phyloP scores from a whole-genome alignment of 2,113 vertebrate genomes.

The Paratilapia polleni region DNA sequence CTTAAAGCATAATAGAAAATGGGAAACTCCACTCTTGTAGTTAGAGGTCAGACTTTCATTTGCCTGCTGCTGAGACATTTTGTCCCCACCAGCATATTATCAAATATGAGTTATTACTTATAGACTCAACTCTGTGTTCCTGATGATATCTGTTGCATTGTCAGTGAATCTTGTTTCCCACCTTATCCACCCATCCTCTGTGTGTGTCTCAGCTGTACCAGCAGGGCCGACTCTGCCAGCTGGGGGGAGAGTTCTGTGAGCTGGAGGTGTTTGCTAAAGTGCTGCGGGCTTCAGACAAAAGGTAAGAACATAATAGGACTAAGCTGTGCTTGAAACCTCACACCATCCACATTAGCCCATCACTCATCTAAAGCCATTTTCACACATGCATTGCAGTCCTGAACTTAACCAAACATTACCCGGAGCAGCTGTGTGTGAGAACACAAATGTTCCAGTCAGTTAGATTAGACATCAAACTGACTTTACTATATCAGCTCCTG shows the following conservation, averaged over 20 bases:
- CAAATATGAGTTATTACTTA: not conserved
- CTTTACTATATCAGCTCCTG: no score
- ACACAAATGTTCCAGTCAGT: no score
- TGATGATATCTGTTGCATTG: not conserved
- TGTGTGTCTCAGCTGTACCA: slow-evolving; percentile 91
- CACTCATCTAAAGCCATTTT: not conserved
- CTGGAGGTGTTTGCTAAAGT: slow-evolving; percentile 99
- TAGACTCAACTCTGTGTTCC: not conserved
- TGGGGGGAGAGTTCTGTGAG: slow-evolving; percentile 99
- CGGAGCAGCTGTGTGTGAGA: no score
- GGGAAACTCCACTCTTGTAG: not conserved
- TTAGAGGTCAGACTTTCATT: not conserved
- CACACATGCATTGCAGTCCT: not conserved
- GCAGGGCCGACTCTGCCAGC: slow-evolving; percentile 96
- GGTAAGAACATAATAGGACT: slow-evolving; percentile 76
- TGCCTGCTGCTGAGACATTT: not conserved
- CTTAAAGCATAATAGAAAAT: not conserved
- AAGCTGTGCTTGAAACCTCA: not conserved
- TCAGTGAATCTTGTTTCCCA: not conserved
- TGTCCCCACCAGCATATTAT: not conserved
- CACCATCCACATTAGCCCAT: not conserved
- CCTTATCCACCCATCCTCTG: not conserved
- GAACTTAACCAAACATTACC: no score
- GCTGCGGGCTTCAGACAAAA: slow-evolving; percentile 97
- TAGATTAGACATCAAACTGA: no score